Base-by-base conservation (phyloP, 2,888 invertebrate species). In the Tanypteryx hageni region DNA sequence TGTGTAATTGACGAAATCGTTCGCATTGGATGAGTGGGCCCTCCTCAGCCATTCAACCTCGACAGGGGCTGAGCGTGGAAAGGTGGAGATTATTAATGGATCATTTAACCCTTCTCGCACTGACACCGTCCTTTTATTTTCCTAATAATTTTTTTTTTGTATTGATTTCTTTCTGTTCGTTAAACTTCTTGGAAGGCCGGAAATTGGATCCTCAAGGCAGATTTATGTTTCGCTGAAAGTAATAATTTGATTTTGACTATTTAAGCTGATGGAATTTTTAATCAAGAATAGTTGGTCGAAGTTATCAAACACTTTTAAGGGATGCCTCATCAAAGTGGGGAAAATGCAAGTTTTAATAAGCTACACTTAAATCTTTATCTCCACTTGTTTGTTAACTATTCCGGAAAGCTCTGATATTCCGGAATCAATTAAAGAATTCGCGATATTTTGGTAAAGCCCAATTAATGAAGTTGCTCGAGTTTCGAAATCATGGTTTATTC, bases 161-260 rank as follows among this genome's bases (percentile, higher is more conserved):
- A 86, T 61, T 31, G 86, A 86, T 61, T 86, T 61, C 86, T 61
- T 31, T 64, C 31, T 61, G 61, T 31, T 86, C 86, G 86, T 86
- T 86, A 61, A 64, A 31, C 61, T 31, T 18, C 61, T 59, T 86
- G 31, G 27, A 18, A 31, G 31, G 22, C 59, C 86, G 86, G 86
- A 86, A 86, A 86, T 86, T 86, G 61, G 86, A 61, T 86, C 16
- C 86, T 61, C 61, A 31, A 31, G 61, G 22, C 86, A 61, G 86
- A 61, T 16, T 10, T 64, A 14, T 86, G n/a, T 68, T 68, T 18
- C n/a, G 31, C n/a, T 16, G 31, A 31, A 27, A 61, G 61, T 59
- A 61, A 61, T 86, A 31, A 86, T 64, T 86, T 86, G 59, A 64
- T 44, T 61, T 64, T 61, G 27, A 86, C 59, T 86, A 86, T 16